phyloP scores from a whole-genome alignment of 2,888 invertebrate species.

The Nymphalis polychloros region DNA sequence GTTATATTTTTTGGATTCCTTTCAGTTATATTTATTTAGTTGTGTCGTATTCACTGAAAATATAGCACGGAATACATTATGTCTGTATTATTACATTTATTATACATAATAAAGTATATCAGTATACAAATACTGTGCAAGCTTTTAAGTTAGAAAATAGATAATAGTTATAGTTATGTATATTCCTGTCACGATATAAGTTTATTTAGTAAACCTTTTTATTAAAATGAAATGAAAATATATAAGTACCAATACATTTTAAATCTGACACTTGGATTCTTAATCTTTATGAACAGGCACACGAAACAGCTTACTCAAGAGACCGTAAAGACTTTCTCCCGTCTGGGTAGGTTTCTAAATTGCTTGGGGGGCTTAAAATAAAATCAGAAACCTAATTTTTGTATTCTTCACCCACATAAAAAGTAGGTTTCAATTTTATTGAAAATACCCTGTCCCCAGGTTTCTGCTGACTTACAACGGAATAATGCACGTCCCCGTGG shows the following conservation, averaged over 20 bases:
- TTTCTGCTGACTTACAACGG: conserved; percentile 25
- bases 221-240: not conserved
- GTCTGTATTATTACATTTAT: no score
- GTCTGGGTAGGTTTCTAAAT: not conserved
- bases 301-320: conserved; percentile 25
- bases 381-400: no score
- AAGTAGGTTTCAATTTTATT: conserved; percentile 24
- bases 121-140: no score
- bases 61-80: no score
- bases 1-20: no score
- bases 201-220: not conserved
- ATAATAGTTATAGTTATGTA: no score
- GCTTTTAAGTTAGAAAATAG: no score
- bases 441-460: conserved; percentile 22
- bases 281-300: conserved; percentile 25
- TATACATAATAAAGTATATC: not conserved
- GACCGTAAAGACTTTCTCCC: conserved; percentile 19
- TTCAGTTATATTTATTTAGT: no score
- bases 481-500: conserved; percentile 43
- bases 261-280: conserved; percentile 14
- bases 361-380: conserved; percentile 19
- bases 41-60: no score
- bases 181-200: not conserved
- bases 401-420: conserved; percentile 28
- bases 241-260: not conserved